Base-by-base conservation (phyloP, 2,888 invertebrate genomes). In the Diaperis boleti region DNA sequence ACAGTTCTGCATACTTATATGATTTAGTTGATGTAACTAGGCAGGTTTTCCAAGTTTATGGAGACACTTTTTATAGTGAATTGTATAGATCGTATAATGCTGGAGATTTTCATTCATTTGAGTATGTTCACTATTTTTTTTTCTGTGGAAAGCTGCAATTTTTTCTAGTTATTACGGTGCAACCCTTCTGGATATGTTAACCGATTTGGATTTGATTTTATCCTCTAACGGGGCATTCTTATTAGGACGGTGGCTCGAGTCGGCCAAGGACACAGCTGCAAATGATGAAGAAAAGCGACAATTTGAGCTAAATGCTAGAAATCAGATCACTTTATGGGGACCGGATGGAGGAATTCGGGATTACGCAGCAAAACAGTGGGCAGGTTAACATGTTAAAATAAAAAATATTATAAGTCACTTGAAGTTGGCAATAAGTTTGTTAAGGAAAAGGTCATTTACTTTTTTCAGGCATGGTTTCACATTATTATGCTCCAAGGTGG, bases 321-420 rank as follows among this genome's bases (percentile, higher is more conserved):
- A 96, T 83, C 98, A 97, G 81, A 91, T 98, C 37, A 95, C 96
- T 0, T 79, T 95, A 7, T 98, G 97, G 97, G 97, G 97, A 10
- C 96, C 96, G 0, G 85, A 85, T 44, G 96, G 94, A 0, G 91
- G 96, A 83, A 95, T 96, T 61, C 82, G 88, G 14, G 96, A 97
- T 78, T 97, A 97, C 80, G 97, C 96, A 0, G 90, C 90, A 69
- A 97, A 97, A 74, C 96, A 97, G 77, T 97, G 96, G 96, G 84
- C 89, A 11, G 94, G 92, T 77, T 20, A 6, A 20, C 3, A 20
- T 6, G n/a, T n/a, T n/a, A n/a, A n/a, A n/a, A n/a, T n/a, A n/a
- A n/a, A n/a, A n/a, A n/a, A n/a, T n/a, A n/a, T n/a, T n/a, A n/a
- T n/a, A n/a, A n/a, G n/a, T n/a, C n/a, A n/a, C n/a, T n/a, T n/a